phyloP scores from a whole-genome alignment of 2,888 invertebrate genomes.

The Ophion ventricosus region DNA sequence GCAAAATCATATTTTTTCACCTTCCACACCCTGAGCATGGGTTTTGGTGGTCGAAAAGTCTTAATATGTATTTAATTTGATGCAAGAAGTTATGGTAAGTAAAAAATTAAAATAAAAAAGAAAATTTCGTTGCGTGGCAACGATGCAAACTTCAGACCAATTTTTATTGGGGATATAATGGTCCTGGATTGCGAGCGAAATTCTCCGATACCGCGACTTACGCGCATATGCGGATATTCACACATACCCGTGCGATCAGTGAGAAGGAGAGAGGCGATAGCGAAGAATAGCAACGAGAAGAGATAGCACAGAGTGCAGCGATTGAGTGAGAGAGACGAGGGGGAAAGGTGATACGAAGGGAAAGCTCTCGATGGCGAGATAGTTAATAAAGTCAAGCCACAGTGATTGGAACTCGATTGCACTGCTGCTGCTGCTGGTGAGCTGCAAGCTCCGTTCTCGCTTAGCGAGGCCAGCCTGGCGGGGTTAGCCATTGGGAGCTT shows the following conservation, averaged over 20 bases:
- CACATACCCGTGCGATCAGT: background rate
- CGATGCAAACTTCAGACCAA: background rate
- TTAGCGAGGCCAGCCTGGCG: conserved; percentile 27
- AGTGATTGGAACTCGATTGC: conserved; percentile 63
- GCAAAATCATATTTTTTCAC: too few relatives aligned
- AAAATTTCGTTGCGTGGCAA: too few relatives aligned
- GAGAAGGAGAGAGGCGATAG: conserved; percentile 34
- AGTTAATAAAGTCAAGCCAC: conserved; percentile 65
- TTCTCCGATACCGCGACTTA: conserved; percentile 4
- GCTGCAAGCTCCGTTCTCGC: conserved; percentile 51
- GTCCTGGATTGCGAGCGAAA: background rate
- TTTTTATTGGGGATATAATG: background rate
- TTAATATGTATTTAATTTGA: too few relatives aligned
- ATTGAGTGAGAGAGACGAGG: background rate
- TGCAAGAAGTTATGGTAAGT: too few relatives aligned
- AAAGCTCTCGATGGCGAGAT: conserved; percentile 32
- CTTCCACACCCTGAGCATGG: too few relatives aligned
- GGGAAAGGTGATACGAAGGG: conserved; percentile 21
- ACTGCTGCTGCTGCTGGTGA: conserved; percentile 42
- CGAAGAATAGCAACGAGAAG: conserved; percentile 24
- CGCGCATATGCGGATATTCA: background rate
- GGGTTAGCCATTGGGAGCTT: conserved; percentile 56
- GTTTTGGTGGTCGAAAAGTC: too few relatives aligned
- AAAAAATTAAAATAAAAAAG: too few relatives aligned
- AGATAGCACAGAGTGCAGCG: conserved; percentile 47